These are phyloP conservation scores for Anoplius nigerrimus DNA, from an alignment of 2,888 invertebrate species.

Conservation along the genomic window DNA sequence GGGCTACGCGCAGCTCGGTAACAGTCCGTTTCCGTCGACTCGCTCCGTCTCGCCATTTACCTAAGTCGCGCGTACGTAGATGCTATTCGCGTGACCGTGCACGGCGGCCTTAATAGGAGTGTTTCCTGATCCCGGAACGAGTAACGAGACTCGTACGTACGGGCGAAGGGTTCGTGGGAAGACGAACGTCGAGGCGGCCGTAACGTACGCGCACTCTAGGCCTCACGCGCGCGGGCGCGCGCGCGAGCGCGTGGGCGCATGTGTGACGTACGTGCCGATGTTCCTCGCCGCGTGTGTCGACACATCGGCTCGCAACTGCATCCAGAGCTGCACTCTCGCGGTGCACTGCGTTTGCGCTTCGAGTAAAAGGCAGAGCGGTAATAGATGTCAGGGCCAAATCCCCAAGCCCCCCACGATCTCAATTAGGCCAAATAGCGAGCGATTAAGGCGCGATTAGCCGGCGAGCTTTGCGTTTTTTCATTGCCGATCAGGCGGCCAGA, in stretches of 20 bases:
- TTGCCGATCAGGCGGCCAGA: background rate
- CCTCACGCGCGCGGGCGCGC: slow-evolving; percentile 44
- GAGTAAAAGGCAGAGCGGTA: slow-evolving; percentile 46
- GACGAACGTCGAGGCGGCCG: slow-evolving; percentile 50
- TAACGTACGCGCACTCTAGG: slow-evolving; percentile 21
- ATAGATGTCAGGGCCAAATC: slow-evolving; percentile 73
- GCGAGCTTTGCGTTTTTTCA: slow-evolving; percentile 43
- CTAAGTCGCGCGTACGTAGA: background rate
- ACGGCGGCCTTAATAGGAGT: slow-evolving; percentile 54
- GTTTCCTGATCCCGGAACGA: slow-evolving; percentile 56
- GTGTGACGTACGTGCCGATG: background rate
- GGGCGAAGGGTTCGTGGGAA: slow-evolving; percentile 55
- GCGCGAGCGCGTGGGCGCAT: slow-evolving; percentile 35
- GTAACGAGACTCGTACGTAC: slow-evolving; percentile 51
- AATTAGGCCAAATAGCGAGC: slow-evolving; percentile 68
- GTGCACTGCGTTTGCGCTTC: background rate
- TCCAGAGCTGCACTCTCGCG: background rate
- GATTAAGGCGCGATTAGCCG: slow-evolving; percentile 63
- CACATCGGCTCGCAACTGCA: background rate
- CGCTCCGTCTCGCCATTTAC: slow-evolving; percentile 10
- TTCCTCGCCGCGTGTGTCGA: too few relatives aligned
- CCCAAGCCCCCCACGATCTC: slow-evolving; percentile 59
- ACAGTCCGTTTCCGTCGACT: slow-evolving; percentile 7
- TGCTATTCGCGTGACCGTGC: slow-evolving; percentile 27
- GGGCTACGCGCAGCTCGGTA: too few relatives aligned